Conservation (phyloP, 1,140 invertebrate species). For the Brachionus paranguensis region DNA sequence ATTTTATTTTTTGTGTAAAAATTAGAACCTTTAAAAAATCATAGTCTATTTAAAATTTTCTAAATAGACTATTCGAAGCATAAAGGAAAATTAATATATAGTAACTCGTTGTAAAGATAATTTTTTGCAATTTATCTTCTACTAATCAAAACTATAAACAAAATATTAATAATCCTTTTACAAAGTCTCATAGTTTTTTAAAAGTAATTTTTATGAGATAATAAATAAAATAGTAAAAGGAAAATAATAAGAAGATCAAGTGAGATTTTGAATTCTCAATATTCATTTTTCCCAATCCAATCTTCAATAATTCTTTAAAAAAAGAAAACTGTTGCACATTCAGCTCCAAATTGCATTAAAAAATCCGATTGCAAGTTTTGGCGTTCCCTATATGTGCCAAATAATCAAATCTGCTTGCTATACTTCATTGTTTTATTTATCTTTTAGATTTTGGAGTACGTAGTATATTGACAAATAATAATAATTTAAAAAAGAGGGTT, state of each 20-base stretch:
- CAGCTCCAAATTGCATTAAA: constrained; percentile 32
- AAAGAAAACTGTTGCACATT: neutral
- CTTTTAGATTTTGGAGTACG: constrained; percentile 6
- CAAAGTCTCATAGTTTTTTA: neutral
- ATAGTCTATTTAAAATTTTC: neutral
- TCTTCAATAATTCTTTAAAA: neutral
- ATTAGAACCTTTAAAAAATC: constrained; percentile 20
- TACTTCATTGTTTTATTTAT: neutral
- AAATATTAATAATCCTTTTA: neutral
- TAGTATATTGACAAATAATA: neutral
- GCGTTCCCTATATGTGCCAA: constrained; percentile 32
- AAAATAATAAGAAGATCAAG: constrained; percentile 37
- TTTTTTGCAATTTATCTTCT: neutral
- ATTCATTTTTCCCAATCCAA: constrained; percentile 34
- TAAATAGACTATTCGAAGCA: constrained; percentile 26
- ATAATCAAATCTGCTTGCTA: neutral
- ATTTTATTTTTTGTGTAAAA: neutral
- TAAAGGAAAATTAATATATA: neutral
- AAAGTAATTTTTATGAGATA: neutral
- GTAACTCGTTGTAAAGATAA: constrained; percentile 26
- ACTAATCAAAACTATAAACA: constrained; percentile 12
- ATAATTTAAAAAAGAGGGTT: neutral
- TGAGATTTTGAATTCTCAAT: constrained; percentile 29
- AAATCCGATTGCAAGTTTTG: neutral
- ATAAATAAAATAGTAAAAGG: neutral